phyloP scores from a whole-genome alignment of 2,797 vertebrate species.

The Crax fasciolata region DNA sequence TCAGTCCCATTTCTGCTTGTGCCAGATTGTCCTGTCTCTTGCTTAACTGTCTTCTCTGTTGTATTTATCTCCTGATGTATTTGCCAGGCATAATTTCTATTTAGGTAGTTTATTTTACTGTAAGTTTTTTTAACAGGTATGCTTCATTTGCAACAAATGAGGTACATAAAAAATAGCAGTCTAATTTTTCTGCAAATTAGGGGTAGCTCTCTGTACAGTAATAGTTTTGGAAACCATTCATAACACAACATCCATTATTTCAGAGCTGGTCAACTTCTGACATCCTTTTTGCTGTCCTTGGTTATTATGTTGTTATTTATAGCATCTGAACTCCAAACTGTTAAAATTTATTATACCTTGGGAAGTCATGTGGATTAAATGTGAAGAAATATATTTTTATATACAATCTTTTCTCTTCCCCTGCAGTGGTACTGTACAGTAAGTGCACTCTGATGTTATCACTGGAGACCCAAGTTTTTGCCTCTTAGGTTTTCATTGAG shows the following conservation, averaged over 20 bases:
- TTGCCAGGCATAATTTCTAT: not conserved
- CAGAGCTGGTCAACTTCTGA: not conserved
- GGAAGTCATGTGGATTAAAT: conserved; percentile 4
- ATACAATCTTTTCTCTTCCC: not conserved
- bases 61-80: not conserved
- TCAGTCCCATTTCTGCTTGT: not conserved
- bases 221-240: not conserved
- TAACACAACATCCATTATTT: not conserved
- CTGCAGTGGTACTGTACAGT: not conserved
- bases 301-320: not conserved
- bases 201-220: not conserved
- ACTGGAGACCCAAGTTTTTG: not conserved
- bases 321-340: not conserved
- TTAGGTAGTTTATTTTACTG: not conserved
- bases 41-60: not conserved
- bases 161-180: not conserved
- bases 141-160: not conserved
- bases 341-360: not conserved
- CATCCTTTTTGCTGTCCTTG: not conserved
- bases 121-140: not conserved
- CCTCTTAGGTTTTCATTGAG: not conserved
- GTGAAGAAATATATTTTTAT: conserved; percentile 11
- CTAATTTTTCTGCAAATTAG: not conserved
- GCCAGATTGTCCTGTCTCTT: not conserved
- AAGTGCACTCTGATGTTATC: not conserved